phyloP scores from a whole-genome alignment of 2,797 vertebrate species.

The Semaprochilodus insignis region DNA sequence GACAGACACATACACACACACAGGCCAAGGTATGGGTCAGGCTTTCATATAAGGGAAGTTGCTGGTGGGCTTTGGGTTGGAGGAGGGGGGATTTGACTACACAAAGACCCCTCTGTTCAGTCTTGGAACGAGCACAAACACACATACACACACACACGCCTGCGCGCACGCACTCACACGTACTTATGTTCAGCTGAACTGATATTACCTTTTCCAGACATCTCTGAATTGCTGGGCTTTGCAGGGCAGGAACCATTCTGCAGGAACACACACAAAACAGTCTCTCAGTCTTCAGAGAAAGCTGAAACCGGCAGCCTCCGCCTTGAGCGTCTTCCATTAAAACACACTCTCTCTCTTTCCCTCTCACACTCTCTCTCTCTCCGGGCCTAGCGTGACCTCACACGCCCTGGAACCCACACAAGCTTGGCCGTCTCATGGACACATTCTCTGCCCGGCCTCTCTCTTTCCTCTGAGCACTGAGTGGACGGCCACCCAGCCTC shows the following conservation, averaged over 20 bases:
- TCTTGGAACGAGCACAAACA: constrained; percentile 45
- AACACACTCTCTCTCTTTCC: not conserved
- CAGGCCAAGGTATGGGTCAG: constrained; percentile 54
- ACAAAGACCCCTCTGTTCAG: constrained; percentile 67
- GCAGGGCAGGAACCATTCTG: constrained; percentile 78
- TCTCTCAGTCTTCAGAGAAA: constrained; percentile 53
- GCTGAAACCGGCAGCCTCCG: constrained; percentile 40
- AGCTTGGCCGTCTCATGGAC: constrained; percentile 33
- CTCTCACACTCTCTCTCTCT: not conserved
- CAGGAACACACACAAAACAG: constrained; percentile 58
- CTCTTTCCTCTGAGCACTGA: constrained; percentile 10
- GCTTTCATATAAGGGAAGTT: constrained; percentile 50
- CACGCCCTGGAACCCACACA: constrained; percentile 42
- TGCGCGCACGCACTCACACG: constrained; percentile 38
- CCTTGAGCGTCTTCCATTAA: constrained; percentile 53
- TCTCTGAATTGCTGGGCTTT: constrained; percentile 78
- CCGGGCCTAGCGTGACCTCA: constrained; percentile 26
- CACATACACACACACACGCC: constrained; percentile 5
- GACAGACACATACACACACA: constrained; percentile 46
- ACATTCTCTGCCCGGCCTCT: constrained; percentile 29
- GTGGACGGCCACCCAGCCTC: constrained; percentile 32
- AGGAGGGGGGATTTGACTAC: constrained; percentile 11
- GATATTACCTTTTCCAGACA: constrained; percentile 84
- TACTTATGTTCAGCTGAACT: constrained; percentile 37
- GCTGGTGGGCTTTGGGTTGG: constrained; percentile 17